phyloP scores from a whole-genome alignment of 2,888 invertebrate species.

The Imbricaverruca yamaguchii region DNA sequence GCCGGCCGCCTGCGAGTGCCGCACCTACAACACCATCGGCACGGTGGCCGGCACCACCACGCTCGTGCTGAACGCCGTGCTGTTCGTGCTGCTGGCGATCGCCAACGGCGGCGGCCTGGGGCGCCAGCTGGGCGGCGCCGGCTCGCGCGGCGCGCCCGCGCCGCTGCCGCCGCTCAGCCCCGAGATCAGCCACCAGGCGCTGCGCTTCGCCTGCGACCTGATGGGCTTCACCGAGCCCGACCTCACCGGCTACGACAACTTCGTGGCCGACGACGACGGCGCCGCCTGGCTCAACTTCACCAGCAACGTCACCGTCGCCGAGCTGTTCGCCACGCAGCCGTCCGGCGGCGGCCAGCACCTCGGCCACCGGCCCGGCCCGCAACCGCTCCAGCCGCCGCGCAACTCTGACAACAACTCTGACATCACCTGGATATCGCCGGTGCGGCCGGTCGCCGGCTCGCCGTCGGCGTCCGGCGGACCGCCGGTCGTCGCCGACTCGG shows the following conservation, averaged over 20 bases:
- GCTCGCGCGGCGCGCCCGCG: not conserved
- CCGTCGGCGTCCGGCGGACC: not conserved
- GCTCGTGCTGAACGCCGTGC: slow-evolving; percentile 12
- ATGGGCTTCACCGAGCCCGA: slow-evolving; percentile 9
- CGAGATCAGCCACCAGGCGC: slow-evolving; percentile 14
- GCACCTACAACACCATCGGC: slow-evolving; percentile 14
- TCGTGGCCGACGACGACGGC: not conserved
- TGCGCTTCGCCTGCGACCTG: slow-evolving; percentile 17
- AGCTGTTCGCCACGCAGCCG: not conserved
- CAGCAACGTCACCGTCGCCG: not conserved
- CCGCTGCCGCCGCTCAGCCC: slow-evolving; percentile 11
- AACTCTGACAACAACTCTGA: too few relatives aligned
- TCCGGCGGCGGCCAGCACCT: not conserved
- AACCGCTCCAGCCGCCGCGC: too few relatives aligned
- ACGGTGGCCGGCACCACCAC: slow-evolving; percentile 2
- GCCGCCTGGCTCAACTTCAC: not conserved
- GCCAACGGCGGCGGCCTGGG: slow-evolving; percentile 11
- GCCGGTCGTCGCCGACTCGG: not conserved
- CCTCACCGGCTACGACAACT: not conserved
- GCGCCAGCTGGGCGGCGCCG: not conserved
- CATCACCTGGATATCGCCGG: not conserved
- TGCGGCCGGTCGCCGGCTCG: not conserved
- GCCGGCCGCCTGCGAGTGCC: not conserved
- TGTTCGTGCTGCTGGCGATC: slow-evolving; percentile 8
- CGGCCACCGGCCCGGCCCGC: not conserved